Conservation (phyloP, 2,888 invertebrate genomes). For the Nephrocerus scutellatus region DNA sequence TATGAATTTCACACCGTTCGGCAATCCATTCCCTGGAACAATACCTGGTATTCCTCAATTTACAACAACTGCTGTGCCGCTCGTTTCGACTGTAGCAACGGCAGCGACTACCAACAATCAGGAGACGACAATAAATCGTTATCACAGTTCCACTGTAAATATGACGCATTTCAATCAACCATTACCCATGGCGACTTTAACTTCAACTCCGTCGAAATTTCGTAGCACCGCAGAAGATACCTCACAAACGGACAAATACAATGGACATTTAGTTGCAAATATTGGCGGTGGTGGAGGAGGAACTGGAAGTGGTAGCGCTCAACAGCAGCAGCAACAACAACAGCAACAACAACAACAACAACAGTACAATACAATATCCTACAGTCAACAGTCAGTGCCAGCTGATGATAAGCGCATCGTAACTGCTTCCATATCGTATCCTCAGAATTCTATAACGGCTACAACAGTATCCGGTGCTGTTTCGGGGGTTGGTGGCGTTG, state of each 20-base stretch:
- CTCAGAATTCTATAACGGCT: conserved; percentile 34
- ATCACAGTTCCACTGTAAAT: conserved; percentile 38
- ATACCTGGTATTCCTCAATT: conserved; percentile 79
- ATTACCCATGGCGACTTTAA: conserved; percentile 31
- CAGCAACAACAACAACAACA: conserved; percentile 30
- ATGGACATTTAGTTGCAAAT: conserved; percentile 42
- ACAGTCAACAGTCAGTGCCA: conserved; percentile 30
- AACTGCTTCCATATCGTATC: conserved; percentile 35
- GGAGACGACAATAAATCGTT: conserved; percentile 34
- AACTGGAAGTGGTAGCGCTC: conserved; percentile 15
- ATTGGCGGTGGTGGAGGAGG: conserved; percentile 1
- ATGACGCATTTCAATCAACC: conserved; percentile 54
- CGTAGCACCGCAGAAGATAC: conserved; percentile 53
- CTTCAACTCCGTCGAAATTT: conserved; percentile 53
- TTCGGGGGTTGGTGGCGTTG: conserved; percentile 20
- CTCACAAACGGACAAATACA: conserved; percentile 51
- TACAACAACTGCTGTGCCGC: conserved; percentile 49
- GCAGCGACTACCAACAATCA: conserved; percentile 24
- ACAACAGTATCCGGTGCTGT: conserved; percentile 28
- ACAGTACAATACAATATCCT: conserved; percentile 35
- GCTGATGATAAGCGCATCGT: conserved; percentile 35
- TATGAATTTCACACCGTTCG: conserved; percentile 85
- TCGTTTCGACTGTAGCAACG: conserved; percentile 56
- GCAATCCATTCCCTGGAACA: conserved; percentile 68
- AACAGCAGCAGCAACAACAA: conserved; percentile 31